A percentile compares a stretch with the other conserved stretches of the same genome.
Conservation (phyloP, 2,797 vertebrate genomes). For the Hemibagrus guttatus region DNA sequence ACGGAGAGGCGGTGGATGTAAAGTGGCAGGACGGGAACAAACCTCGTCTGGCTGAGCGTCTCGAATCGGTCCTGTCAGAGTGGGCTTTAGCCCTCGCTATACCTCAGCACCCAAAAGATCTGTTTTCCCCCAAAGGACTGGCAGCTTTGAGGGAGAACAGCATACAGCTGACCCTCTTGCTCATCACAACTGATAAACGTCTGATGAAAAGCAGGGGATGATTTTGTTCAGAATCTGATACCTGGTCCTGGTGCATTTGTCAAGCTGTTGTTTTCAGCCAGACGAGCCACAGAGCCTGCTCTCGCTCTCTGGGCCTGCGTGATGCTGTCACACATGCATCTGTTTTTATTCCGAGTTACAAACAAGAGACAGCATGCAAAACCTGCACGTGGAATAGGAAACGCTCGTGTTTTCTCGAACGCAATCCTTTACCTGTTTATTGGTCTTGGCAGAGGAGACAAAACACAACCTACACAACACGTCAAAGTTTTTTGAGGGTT, state of each 20-base stretch:
- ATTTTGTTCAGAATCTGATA: conserved; percentile 62
- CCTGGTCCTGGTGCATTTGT: conserved; percentile 68
- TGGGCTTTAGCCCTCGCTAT: conserved; percentile 69
- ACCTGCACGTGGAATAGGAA: conserved; percentile 36
- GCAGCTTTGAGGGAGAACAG: conserved; percentile 79
- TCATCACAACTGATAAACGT: conserved; percentile 74
- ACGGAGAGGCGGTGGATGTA: conserved; percentile 80
- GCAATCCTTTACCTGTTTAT: conserved; percentile 32
- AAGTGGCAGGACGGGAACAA: conserved; percentile 83
- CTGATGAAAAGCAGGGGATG: conserved; percentile 56
- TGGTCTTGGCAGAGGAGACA: conserved; percentile 60
- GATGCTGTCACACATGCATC: conserved; percentile 64
- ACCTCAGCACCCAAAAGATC: conserved; percentile 58
- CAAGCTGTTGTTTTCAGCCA: conserved; percentile 62
- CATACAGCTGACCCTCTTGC: conserved; percentile 60
- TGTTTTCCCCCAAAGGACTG: conserved; percentile 68
- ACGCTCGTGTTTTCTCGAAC: conserved; percentile 45
- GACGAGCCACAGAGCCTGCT: conserved; percentile 52
- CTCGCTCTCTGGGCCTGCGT: conserved; percentile 53
- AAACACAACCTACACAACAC: too few species aligned
- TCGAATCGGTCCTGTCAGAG: conserved; percentile 74
- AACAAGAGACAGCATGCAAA: conserved; percentile 56
- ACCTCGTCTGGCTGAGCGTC: conserved; percentile 73
- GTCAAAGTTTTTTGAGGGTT: conserved; percentile 49
- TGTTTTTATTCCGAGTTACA: conserved; percentile 52